Percentiles rank a stretch among this genome's conserved stretches.
phyloP scores from a whole-genome alignment of 2,888 invertebrate genomes.

The Callosobruchus maculatus region DNA sequence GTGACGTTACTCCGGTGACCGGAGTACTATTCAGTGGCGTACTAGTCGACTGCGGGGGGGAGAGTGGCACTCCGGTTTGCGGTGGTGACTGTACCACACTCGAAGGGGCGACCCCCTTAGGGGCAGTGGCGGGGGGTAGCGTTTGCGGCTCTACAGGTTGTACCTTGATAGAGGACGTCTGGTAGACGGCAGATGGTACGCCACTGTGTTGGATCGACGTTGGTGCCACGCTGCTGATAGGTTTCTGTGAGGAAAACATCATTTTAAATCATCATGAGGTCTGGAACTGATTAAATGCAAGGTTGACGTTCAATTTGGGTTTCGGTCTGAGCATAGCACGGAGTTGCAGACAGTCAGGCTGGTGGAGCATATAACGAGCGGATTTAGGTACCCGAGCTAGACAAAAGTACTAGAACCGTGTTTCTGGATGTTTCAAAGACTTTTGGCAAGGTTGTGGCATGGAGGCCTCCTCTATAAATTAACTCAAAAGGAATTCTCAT shows the following conservation, averaged over 20 bases:
- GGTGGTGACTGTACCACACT: constrained; percentile 33
- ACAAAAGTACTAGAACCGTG: too few relatives aligned
- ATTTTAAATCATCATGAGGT: too few relatives aligned
- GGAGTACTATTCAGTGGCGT: constrained; percentile 55
- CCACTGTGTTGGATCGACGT: constrained; percentile 66
- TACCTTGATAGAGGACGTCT: constrained; percentile 76
- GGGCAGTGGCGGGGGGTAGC: constrained; percentile 50
- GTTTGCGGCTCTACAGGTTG: constrained; percentile 78
- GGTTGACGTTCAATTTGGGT: too few relatives aligned
- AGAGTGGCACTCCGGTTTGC: constrained; percentile 37
- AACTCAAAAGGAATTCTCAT: too few relatives aligned
- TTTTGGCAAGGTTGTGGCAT: too few relatives aligned
- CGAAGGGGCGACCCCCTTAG: constrained; percentile 12
- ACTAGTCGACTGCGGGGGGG: constrained; percentile 61
- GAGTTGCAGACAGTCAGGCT: too few relatives aligned
- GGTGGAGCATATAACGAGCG: too few relatives aligned
- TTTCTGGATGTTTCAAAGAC: too few relatives aligned
- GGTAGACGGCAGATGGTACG: constrained; percentile 73
- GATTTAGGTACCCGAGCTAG: too few relatives aligned
- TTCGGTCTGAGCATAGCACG: too few relatives aligned
- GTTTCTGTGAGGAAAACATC: constrained; percentile 61
- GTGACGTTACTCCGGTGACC: constrained; percentile 29
- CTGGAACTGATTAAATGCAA: too few relatives aligned
- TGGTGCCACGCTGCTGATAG: constrained; percentile 83
- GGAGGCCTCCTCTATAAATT: too few relatives aligned